Conservation (phyloP, 2,888 invertebrate genomes). For the Trachelus troglodyta region DNA sequence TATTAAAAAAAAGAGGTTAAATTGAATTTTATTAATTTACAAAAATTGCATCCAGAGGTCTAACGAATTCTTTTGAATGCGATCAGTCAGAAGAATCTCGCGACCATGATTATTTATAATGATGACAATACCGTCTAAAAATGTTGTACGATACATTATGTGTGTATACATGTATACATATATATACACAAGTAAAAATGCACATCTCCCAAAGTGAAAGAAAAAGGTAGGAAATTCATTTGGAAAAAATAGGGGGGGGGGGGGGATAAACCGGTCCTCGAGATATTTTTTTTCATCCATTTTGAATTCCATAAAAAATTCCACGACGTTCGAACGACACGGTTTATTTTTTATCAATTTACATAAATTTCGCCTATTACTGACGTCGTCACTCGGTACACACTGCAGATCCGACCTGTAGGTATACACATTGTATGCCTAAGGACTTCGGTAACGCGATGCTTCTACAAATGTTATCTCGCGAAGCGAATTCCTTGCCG, state of each 20-base stretch:
- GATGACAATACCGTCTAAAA: not conserved
- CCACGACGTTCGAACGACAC: not conserved
- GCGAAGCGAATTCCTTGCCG: not conserved
- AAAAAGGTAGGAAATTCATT: not conserved
- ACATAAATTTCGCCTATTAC: conserved; percentile 24
- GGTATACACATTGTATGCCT: not conserved
- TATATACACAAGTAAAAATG: no score
- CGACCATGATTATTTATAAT: not conserved
- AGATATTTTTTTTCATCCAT: not conserved
- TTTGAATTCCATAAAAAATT: not conserved
- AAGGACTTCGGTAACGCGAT: not conserved
- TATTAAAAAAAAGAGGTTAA: not conserved
- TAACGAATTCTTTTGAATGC: not conserved
- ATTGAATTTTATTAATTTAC: not conserved
- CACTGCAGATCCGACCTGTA: not conserved
- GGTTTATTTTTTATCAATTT: conserved; percentile 31
- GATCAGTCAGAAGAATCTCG: not conserved
- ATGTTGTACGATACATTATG: not conserved
- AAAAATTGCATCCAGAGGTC: conserved; percentile 26
- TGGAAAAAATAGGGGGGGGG: not conserved
- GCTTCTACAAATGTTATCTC: not conserved
- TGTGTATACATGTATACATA: no score
- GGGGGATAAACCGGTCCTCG: not conserved
- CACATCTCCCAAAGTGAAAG: not conserved
- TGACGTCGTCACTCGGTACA: not conserved